Percentiles rank a stretch among this genome's conserved stretches.
Evolutionary conservation across 1,140 invertebrate genomes (phyloP).

Genomic region (Pteromalus puparum): DNA sequence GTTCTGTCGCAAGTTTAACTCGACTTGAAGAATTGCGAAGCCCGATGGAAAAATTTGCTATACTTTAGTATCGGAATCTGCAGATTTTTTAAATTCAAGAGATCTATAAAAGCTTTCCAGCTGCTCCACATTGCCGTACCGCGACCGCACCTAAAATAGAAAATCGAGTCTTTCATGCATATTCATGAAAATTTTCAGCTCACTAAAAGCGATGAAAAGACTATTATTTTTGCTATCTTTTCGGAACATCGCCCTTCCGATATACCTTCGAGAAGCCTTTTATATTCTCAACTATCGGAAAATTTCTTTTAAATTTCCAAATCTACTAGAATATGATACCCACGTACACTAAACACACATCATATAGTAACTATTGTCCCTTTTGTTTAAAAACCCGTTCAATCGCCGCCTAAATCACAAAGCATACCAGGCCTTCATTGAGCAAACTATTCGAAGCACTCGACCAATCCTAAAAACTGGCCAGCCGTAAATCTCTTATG

Average conservation of each 20-base stretch:
- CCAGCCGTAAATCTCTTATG: background rate
- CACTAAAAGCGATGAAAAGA: constrained; percentile 12
- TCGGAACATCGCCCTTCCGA: background rate
- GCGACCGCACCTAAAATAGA: background rate
- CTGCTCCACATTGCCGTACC: background rate
- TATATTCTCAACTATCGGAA: background rate
- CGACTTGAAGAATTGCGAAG: too few species aligned
- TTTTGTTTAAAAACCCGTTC: background rate
- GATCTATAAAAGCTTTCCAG: background rate
- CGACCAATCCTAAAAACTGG: background rate
- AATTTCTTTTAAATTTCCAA: too few species aligned
- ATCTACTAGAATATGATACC: too few species aligned
- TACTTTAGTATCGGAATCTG: too few species aligned
- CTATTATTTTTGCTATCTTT: background rate
- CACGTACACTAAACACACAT: too few species aligned
- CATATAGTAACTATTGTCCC: too few species aligned
- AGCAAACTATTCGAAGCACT: background rate
- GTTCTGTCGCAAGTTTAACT: too few species aligned
- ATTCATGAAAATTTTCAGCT: constrained; percentile 23
- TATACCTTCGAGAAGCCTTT: background rate
- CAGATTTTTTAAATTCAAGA: too few species aligned
- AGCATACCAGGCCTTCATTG: background rate
- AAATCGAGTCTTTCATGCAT: background rate
- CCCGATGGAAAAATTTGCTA: too few species aligned
- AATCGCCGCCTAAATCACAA: too few species aligned